Percentiles rank a stretch among this genome's conserved stretches.
Conservation (phyloP, 23 tunicate genomes). For the Corella eumyota region DNA sequence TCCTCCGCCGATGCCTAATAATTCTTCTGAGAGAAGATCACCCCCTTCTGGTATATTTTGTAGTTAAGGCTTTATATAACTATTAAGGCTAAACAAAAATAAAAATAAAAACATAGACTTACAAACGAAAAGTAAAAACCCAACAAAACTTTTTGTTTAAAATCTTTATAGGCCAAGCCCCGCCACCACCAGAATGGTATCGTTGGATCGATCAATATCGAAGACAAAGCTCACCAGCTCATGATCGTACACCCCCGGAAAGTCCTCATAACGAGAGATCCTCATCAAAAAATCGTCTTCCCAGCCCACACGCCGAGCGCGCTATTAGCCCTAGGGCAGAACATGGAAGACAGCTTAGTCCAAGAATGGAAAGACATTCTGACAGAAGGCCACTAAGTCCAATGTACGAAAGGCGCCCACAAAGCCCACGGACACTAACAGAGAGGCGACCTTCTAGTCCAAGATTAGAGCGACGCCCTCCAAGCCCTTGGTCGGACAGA, state of each 20-base stretch:
- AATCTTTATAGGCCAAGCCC: background rate
- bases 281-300: constrained; percentile 1
- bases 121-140: no score
- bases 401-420: constrained; percentile 32
- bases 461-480: constrained; percentile 17
- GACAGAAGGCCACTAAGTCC: constrained; percentile 30
- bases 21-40: constrained; percentile 38
- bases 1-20: constrained; percentile 46
- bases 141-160: background rate
- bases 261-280: constrained; percentile 15
- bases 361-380: constrained; percentile 20
- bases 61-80: no score
- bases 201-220: constrained; percentile 23
- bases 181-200: constrained; percentile 25
- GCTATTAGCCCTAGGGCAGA: constrained; percentile 24
- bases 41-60: no score
- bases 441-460: constrained; percentile 21
- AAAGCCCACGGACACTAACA: constrained; percentile 11
- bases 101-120: no score
- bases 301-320: constrained; percentile 5
- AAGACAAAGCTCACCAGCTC: constrained; percentile 12
- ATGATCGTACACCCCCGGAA: constrained; percentile 9
- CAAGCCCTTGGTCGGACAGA: background rate
- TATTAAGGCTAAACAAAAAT: no score
- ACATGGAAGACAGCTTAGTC: constrained; percentile 7